Base-by-base conservation (phyloP, 2,113 vertebrate species). In the Lophotis ruficrista region DNA sequence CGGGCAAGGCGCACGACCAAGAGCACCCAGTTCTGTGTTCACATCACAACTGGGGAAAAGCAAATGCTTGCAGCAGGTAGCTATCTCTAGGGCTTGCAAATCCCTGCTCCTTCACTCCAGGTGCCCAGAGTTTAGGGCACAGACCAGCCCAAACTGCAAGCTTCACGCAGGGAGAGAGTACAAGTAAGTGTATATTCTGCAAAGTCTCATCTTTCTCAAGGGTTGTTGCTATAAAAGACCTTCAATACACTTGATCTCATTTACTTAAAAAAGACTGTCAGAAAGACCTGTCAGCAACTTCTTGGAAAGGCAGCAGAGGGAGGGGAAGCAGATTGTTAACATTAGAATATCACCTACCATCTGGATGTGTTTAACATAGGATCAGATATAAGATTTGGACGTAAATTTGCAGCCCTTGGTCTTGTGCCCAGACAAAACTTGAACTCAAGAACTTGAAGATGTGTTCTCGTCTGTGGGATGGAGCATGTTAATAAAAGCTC, bases 281-380 rank as follows among this genome's bases (percentile, higher is more conserved):
- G 94, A 91, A 93, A 89, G 93, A 76, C 70, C 89, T 95, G 96
- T 96, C 95, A 96, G 94, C 95, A 96, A 85, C 91, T 97, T 95
- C 94, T 93, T 87, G 57, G 89, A 89, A 89, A 93, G 87, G 84
- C 96, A 91, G 93, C 77, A 87, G 94, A 94, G 91, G 89, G 93
- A 95, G 84, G 77, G 61, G 73, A 94, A 94, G 84, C 95, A 94
- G 94, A 91, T 9, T 87, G 94, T 95, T 94, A 95, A 71, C 87
- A 95, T 96, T 95, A 95, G 93, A 96, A 94, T 95, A 96, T 91
- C 91, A 96, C 91, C 91, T 95, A 82, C 96, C 96, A 96, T 94
- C 96, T 96, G 94, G 83, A 89, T 89, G 41, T 41, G 45, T 96
- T 95, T 95, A 96, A 83, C 84, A 69, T 31, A 68, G 87, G 89